These are phyloP conservation scores for Timandra comae DNA, from an alignment of 2,888 invertebrate genomes.

Conservation along the genomic window DNA sequence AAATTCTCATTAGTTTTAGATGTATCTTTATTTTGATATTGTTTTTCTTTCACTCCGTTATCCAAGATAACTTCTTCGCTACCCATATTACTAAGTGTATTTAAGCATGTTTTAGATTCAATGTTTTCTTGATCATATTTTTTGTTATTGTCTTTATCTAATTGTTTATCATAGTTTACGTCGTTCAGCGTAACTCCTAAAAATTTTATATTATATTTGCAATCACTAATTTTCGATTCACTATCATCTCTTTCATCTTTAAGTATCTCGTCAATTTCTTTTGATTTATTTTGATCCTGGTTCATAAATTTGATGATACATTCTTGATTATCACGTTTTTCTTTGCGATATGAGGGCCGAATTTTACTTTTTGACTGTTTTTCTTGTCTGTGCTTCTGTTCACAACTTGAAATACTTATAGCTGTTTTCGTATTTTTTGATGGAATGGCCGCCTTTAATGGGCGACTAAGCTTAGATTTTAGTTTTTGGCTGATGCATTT, in stretches of 20 bases:
- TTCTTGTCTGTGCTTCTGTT: too few relatives aligned
- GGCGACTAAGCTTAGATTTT: background rate
- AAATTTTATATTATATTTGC: constrained; percentile 50
- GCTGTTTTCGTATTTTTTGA: constrained; percentile 14
- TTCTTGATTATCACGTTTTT: background rate
- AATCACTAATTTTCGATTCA: constrained; percentile 22
- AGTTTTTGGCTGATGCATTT: constrained; percentile 25
- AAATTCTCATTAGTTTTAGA: too few relatives aligned
- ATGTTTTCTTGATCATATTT: too few relatives aligned
- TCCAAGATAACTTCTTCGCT: too few relatives aligned
- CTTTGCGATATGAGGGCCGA: background rate
- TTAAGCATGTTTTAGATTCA: constrained; percentile 2
- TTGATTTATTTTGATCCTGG: too few relatives aligned
- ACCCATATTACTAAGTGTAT: too few relatives aligned
- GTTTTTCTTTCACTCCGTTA: too few relatives aligned
- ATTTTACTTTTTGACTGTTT: too few relatives aligned
- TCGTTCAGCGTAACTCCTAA: constrained; percentile 58
- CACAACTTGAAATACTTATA: constrained; percentile 27
- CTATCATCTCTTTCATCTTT: background rate
- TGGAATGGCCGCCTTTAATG: constrained; percentile 1
- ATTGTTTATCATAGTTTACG: constrained; percentile 14
- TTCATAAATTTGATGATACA: too few relatives aligned
- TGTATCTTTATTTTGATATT: too few relatives aligned
- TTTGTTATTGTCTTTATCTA: too few relatives aligned
- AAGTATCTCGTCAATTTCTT: too few relatives aligned